phyloP scores from a whole-genome alignment of 2,113 vertebrate genomes.

The Chamaetylas fuelleborni region DNA sequence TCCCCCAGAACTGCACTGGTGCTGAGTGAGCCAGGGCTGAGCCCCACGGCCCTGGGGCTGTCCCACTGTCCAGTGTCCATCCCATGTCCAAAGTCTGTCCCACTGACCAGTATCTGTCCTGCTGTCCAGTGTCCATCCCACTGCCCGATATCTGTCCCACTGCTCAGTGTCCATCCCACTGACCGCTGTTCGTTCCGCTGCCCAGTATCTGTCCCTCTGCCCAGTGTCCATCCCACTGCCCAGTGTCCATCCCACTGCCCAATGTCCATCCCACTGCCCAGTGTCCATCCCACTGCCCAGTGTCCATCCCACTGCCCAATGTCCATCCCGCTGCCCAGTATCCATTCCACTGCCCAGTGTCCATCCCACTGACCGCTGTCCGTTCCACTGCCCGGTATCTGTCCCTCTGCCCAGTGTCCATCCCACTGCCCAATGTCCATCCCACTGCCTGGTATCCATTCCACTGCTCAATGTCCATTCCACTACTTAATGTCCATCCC shows the following conservation, averaged over 20 bases:
- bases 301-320: fast-evolving
- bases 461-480: fast-evolving
- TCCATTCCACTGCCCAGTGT: fast-evolving
- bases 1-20: fast-evolving
- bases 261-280: fast-evolving
- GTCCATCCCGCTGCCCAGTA: fast-evolving
- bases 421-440: no score
- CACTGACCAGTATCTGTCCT: fast-evolving
- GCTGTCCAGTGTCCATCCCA: fast-evolving
- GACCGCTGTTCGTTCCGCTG: fast-evolving
- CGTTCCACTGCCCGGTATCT: fast-evolving
- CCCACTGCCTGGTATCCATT: fast-evolving
- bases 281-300: fast-evolving
- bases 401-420: fast-evolving
- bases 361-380: fast-evolving
- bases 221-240: fast-evolving
- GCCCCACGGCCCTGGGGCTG: fast-evolving
- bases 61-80: fast-evolving
- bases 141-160: fast-evolving
- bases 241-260: fast-evolving
- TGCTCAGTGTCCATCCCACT: neutral
- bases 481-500: fast-evolving
- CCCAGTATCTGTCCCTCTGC: fast-evolving
- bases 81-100: fast-evolving
- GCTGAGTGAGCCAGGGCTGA: fast-evolving